Evolutionary conservation across 2,113 vertebrate genomes (phyloP), one percentile per base, ranked within the genome.

Genomic region (Callipepla californica): DNA sequence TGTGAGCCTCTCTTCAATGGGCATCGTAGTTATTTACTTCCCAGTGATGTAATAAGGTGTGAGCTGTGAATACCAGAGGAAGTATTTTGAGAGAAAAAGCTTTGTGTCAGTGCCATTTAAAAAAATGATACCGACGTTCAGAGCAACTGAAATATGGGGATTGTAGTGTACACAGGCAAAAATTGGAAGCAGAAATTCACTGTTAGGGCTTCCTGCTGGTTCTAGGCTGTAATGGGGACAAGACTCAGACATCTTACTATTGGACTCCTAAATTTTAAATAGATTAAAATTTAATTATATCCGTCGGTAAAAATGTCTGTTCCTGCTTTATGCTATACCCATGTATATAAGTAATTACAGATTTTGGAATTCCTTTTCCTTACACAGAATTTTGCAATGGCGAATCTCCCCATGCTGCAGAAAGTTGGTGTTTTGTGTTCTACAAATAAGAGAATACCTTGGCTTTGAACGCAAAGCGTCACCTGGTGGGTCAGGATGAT

Each of bases 281-380:
- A 88, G 77, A 53, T 90, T 57, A 30, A 30, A 53, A 61, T 82
- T 91, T 87, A 87, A 17, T 91, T 69, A 40, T 58, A 44, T 48
- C 53, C 40, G 4, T 6, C 44, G 40, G 13, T 65, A 72, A 70
- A 90, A 79, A 69, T 0, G 2, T 78, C 53, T 78, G 61, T 53
- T 83, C 48, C 69, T 80, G 12, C 25, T 86, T 80, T 88, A 53
- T 50, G 51, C 2, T 8, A 42, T 85, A 72, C 21, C 11, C 30
- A 61, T 47, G 34, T 74, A 68, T 57, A 26, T 48, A 83, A 44
- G 47, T 77, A 90, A 88, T 83, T 93, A 53, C 38, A 63, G 42
- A 65, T 78, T 91, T 83, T 80, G 34, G 38, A 92, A 83, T 87
- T 85, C 38, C 28, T 89, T 79, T 87, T 62, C 34, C 68, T 87